These are phyloP conservation scores for Drosophila ogumai DNA, from an alignment of 1,140 invertebrate genomes.

Conservation along the genomic window DNA sequence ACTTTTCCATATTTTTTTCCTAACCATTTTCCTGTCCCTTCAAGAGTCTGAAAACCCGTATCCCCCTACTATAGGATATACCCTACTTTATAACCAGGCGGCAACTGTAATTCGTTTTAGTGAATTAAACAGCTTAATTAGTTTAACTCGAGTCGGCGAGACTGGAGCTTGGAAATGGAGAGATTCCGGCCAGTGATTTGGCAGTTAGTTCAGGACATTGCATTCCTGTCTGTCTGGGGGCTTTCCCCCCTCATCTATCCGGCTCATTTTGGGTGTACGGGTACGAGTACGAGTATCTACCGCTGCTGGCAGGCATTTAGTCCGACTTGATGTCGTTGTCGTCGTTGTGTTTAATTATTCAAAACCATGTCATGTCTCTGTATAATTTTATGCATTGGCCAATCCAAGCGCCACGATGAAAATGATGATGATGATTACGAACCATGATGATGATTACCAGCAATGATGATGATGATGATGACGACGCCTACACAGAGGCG, in stretches of 20 bases:
- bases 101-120: slow-evolving; percentile 38
- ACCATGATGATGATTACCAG: slow-evolving; percentile 29
- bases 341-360: slow-evolving; percentile 84
- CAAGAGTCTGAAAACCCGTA: background rate
- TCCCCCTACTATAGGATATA: slow-evolving; percentile 1
- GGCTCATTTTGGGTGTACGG: slow-evolving; percentile 13
- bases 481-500: slow-evolving; percentile 69
- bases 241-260: slow-evolving; percentile 20
- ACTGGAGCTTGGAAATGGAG: slow-evolving; percentile 27
- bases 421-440: slow-evolving; percentile 39
- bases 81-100: slow-evolving; percentile 2
- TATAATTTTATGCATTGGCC: slow-evolving; percentile 84
- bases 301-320: slow-evolving; percentile 43
- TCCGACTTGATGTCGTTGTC: slow-evolving; percentile 48
- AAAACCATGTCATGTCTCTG: slow-evolving; percentile 84
- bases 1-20: background rate
- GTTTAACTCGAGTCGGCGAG: slow-evolving; percentile 42
- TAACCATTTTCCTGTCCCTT: background rate
- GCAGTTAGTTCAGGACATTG: slow-evolving; percentile 52
- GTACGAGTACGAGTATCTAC: slow-evolving; percentile 10
- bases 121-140: slow-evolving; percentile 51
- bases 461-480: slow-evolving; percentile 55
- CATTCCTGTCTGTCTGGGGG: slow-evolving; percentile 47
- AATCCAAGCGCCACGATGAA: slow-evolving; percentile 68
- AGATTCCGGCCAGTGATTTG: slow-evolving; percentile 47